Conservation (phyloP, 2,797 vertebrate species). For the Aphelocoma californica region DNA sequence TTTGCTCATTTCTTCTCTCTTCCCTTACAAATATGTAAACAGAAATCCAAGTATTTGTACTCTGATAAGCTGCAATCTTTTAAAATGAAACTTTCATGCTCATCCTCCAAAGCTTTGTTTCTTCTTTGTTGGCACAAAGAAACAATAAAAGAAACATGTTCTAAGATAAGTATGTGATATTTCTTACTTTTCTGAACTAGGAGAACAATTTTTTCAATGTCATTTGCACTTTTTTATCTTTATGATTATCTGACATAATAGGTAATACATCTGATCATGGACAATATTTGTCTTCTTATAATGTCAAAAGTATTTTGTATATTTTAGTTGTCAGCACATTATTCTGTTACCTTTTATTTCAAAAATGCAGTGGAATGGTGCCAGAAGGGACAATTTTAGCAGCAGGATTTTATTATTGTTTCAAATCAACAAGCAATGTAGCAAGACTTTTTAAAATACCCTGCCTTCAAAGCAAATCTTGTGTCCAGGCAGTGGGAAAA, state of each 20-base stretch:
- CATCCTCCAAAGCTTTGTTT: background rate
- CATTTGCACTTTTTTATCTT: background rate
- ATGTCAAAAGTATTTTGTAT: background rate
- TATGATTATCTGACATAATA: background rate
- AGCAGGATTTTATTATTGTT: slow-evolving; percentile 33
- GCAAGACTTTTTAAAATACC: background rate
- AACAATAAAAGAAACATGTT: background rate
- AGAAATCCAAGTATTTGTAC: background rate
- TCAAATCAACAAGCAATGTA: slow-evolving; percentile 14
- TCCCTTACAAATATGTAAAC: background rate
- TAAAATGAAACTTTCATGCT: background rate
- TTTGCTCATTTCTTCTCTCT: background rate
- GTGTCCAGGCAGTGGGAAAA: background rate
- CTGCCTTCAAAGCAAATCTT: slow-evolving; percentile 3
- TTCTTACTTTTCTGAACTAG: background rate
- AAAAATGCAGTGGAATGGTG: slow-evolving; percentile 15
- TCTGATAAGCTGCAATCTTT: background rate
- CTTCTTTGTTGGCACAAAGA: background rate
- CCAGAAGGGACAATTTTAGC: slow-evolving; percentile 31
- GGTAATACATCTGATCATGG: background rate
- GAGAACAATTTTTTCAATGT: background rate
- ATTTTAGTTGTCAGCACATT: slow-evolving; percentile 6
- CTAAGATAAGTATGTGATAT: background rate
- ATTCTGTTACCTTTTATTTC: background rate
- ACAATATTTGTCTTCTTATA: background rate